Evolutionary conservation across 2,888 invertebrate species (phyloP), one percentile per base, ranked within the genome.

Genomic region (Meiosimyza platycephala): DNA sequence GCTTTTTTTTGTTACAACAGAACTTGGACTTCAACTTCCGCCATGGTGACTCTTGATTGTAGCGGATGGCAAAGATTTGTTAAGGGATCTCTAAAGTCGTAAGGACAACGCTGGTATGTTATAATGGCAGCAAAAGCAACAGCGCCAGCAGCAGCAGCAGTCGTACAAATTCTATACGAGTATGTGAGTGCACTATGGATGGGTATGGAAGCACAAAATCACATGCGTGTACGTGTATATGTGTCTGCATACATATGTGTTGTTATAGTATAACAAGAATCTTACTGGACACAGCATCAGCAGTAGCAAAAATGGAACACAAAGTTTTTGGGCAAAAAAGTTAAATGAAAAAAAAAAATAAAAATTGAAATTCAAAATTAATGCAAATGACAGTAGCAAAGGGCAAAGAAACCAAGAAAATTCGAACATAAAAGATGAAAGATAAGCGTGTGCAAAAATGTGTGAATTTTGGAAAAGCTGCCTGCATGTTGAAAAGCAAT

Each of bases 321-420:
- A 66, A 66, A 52, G 12, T 54, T 54, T 66, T 40, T 6, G 13
- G 47, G 0, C n/a, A 54, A 66, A 40, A 51, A 18, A 55, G 28
- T 12, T 28, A 13, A 28, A 57, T 5, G 7, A 59, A 15, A 59
- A 18, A 22, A 18, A 28, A 33, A 48, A 62, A 40, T 62, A n/a
- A 47, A 47, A 54, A 28, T 50, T 48, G 22, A 68, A 68, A 68
- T 57, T 59, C 68, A 59, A 59, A 68, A 68, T 68, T 68, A 59
- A 68, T 68, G 68, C 68, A 68, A 68, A 68, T 59, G 68, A 68
- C 68, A 68, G 48, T 28, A 28, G 16, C n/a, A 68, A 13, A n/a
- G 18, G 18, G 40, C 40, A 9, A 18, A 28, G 50, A 47, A 18
- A 16, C 15, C 52, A 13, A 54, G 52, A 54, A n/a, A 52, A 54